Evolutionary conservation across 1,140 invertebrate species (phyloP).

Genomic region (Pogonognathellus flavescens): DNA sequence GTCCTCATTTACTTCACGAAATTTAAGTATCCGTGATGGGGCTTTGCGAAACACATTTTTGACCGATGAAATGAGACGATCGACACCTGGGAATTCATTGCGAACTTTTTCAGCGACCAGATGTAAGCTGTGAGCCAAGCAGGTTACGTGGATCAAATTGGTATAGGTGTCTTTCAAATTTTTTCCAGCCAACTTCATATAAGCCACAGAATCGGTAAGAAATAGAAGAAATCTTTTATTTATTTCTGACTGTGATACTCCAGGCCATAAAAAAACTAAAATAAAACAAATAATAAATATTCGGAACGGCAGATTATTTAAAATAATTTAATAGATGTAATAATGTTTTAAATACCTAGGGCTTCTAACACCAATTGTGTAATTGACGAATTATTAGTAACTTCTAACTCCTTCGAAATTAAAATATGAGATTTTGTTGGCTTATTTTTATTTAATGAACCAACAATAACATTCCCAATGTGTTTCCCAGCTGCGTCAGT

Average conservation of each 20-base stretch:
- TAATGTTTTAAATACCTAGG: background rate
- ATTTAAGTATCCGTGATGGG: constrained; percentile 53
- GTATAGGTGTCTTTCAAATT: constrained; percentile 26
- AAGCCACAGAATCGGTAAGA: background rate
- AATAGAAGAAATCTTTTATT: background rate
- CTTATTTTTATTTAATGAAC: constrained; percentile 34
- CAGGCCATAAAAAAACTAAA: background rate
- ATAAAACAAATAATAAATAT: too few species aligned
- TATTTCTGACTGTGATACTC: background rate
- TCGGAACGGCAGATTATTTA: too few species aligned
- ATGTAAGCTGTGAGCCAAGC: constrained; percentile 39
- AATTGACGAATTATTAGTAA: constrained; percentile 26
- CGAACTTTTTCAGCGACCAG: constrained; percentile 30
- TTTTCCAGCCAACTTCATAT: constrained; percentile 40
- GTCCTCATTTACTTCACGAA: constrained; percentile 46
- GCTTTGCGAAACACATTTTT: constrained; percentile 66
- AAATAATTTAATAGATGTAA: too few species aligned
- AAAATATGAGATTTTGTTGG: constrained; percentile 6
- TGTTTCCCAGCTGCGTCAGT: constrained; percentile 56
- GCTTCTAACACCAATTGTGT: background rate
- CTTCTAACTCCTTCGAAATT: background rate
- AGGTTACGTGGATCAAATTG: constrained; percentile 49
- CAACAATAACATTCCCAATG: constrained; percentile 58
- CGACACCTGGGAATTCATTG: constrained; percentile 66
- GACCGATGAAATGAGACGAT: constrained; percentile 65